Base-by-base conservation (phyloP, 2,113 vertebrate species). In the Sapayoa aenigma region DNA sequence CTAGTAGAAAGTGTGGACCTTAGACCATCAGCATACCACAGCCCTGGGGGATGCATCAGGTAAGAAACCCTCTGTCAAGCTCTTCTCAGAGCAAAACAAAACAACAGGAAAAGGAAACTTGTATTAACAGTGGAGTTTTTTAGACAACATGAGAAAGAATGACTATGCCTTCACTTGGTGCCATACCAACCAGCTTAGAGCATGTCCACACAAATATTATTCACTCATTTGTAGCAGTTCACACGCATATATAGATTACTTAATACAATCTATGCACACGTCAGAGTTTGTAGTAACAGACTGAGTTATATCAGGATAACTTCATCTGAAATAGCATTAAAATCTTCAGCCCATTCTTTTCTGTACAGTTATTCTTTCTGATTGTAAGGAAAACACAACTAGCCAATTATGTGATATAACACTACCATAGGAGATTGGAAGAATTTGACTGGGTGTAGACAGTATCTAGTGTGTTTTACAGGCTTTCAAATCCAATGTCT, bases 131-230 rank as follows among this genome's bases (percentile, higher is more conserved):
- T 19, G 12, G 19, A 22, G 18, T 2, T 37, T 85, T 84, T 71
- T 8, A 68, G 42, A 13, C 31, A 82, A 52, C 12, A 50, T n/a
- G 67, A 52, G 35, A 47, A 74, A 52, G 24, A 93, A 79, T 44
- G 3, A 49, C 78, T 74, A 9, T 1, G 2, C 21, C 87, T 79
- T 74, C n/a, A 66, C 28, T 50, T 22, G 56, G 53, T 62, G 47
- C 24, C 6, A 0, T 24, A 59, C 31, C 3, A 3, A 56, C 19
- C 2, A 0, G 18, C 28, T 67, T 30, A 66, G 23, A 74, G 39
- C 49, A 81, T 27, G 20, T 50, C 25, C 47, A 62, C 39, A 35
- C 39, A 80, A 77, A 53, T 62, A 71, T 53, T 62, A 53, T 41
- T 63, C 16, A 73, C 25, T 60, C 20, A 53, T 50, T 74, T 65